These are phyloP conservation scores for Neogale vison DNA, from an alignment of 2,113 vertebrate species.

Conservation along the genomic window DNA sequence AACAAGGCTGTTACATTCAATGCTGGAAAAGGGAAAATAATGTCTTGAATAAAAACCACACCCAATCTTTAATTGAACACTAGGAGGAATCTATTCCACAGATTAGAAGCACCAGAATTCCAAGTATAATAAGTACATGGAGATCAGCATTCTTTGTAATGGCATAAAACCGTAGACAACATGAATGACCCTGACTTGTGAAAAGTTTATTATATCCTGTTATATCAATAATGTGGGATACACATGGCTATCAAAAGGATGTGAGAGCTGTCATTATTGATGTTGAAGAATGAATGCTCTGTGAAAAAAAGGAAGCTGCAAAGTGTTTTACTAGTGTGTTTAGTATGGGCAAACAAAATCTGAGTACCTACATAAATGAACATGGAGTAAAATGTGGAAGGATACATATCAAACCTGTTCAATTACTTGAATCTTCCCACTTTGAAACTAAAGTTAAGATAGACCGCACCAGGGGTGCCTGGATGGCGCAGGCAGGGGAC, in stretches of 20 bases:
- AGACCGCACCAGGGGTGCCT: background rate
- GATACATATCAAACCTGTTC: background rate
- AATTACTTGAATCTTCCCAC: background rate
- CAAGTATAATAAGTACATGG: background rate
- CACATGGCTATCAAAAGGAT: background rate
- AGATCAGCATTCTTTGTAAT: background rate
- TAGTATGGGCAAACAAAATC: background rate
- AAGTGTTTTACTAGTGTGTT: background rate
- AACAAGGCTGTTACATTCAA: background rate
- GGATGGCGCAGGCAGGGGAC: background rate
- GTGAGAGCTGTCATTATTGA: background rate
- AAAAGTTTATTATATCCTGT: background rate
- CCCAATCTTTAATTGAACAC: background rate
- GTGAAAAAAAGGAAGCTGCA: background rate
- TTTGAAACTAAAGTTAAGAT: background rate
- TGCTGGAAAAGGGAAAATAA: conserved; percentile 13
- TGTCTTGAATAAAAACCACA: background rate
- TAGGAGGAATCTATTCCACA: background rate
- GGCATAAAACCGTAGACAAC: background rate
- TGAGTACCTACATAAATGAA: background rate
- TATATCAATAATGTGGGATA: background rate
- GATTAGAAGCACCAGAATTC: background rate
- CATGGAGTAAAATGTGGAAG: background rate
- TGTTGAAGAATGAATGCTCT: background rate
- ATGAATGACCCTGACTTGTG: background rate